Percentiles rank a stretch among this genome's conserved stretches.
phyloP scores from a whole-genome alignment of 2,797 vertebrate species.

The Harpagifer antarcticus region DNA sequence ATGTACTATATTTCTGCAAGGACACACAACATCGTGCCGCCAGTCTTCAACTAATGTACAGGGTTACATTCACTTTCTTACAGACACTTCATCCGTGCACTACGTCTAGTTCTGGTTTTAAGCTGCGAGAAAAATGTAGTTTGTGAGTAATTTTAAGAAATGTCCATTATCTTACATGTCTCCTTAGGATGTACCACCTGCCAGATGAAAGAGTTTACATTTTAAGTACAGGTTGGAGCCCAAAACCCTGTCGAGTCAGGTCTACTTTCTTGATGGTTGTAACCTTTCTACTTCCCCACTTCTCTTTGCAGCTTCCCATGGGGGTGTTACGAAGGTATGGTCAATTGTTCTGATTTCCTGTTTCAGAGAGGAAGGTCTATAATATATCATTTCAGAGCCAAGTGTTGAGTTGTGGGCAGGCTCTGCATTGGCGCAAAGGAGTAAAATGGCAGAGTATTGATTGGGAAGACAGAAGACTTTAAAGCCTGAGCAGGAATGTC shows the following conservation, averaged over 20 bases:
- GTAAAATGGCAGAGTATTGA: conserved; percentile 73
- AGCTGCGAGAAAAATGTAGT: conserved; percentile 8
- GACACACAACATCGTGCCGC: background rate
- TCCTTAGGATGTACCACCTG: conserved; percentile 43
- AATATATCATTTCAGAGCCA: conserved; percentile 61
- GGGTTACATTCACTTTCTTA: conserved; percentile 16
- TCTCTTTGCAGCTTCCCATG: conserved; percentile 44
- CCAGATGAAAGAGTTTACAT: conserved; percentile 43
- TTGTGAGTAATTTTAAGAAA: conserved; percentile 37
- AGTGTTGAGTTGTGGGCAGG: conserved; percentile 54
- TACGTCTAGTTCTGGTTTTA: conserved; percentile 6
- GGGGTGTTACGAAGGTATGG: conserved; percentile 43
- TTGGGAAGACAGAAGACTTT: conserved; percentile 51
- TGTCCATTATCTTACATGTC: conserved; percentile 24
- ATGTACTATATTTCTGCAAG: conserved; percentile 1
- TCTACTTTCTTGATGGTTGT: conserved; percentile 30
- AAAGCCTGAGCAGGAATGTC: conserved; percentile 40
- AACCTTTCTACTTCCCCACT: conserved; percentile 69
- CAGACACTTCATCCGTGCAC: conserved; percentile 1
- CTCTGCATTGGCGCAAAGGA: background rate
- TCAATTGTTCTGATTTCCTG: conserved; percentile 58
- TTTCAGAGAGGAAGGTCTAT: conserved; percentile 57
- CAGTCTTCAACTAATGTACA: background rate
- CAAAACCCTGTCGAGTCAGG: conserved; percentile 41
- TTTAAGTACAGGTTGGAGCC: conserved; percentile 38